Base-by-base conservation (phyloP, 2,113 vertebrate species). In the Colius striatus region DNA sequence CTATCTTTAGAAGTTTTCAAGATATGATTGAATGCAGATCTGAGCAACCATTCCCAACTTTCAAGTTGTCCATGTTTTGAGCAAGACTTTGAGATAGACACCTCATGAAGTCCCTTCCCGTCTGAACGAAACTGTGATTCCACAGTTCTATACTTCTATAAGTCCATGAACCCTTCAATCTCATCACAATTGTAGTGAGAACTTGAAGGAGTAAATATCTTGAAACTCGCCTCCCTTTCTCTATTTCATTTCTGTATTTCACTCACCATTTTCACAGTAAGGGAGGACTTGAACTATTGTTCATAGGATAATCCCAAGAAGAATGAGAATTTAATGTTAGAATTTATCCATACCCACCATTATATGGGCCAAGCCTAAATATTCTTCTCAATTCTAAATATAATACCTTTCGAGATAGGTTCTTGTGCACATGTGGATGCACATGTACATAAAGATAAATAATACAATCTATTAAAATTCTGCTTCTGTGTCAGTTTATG, bases 71-170 rank as follows among this genome's bases (percentile, higher is more conserved):
- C 5, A 13, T 3, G 0, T 15, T 71, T 58, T 67, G 11, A 26
- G 10, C 22, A 57, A 34, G 32, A 67, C 16, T 15, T 87, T 78
- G 43, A 25, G 51, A 5, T 74, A 22, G 6, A 27, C 7, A 29
- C 1, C 3, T 43, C 26, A 4, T 0, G 1, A 63, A 43, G 10
- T 60, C 6, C 6, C 8, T 67, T 79, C n/a, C 8, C 17, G 60
- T 5, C 5, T 29, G 9, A 70, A 8, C 27, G 14, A 17, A n/a
- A 62, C n/a, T 77, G 3, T 53, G 6, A 5, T 62, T 94, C 10
- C 34, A 61, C 20, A 65, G 5, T 54, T 70, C 45, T 67, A 0
- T 11, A 73, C 48, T 43, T 83, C 11, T 29, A 1, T 38, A 5
- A 45, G 21, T 62, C 32, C 20, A 20, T 36, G 29, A 85, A 45